Base-by-base conservation (phyloP, 2,888 invertebrate genomes). In the Meliscaeva auricollis region DNA sequence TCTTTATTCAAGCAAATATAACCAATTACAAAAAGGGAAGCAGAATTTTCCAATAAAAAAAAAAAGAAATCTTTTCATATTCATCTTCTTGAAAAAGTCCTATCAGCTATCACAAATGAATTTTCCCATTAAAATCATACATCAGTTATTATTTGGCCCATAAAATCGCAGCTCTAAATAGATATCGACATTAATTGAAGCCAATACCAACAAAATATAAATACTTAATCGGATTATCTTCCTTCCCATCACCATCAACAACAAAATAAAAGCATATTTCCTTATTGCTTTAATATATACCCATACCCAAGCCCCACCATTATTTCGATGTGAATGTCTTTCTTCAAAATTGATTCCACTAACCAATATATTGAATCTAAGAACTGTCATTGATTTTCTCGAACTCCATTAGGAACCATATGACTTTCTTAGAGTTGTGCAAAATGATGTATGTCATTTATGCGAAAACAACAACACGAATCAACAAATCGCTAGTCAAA, bases 401-500 rank as follows among this genome's bases (percentile, higher is more conserved):
- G 17, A 56, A 48, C 74, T 74, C 73, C 50, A 74, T 62, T 62
- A 35, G 11, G 50, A 22, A 38, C 22, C 50, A 66, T 62, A 46
- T 30, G 38, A 38, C 38, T 38, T 38, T 38, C 9, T 38, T 17
- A 8, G 8, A 54, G 54, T 30, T 44, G 9, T 46, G 32, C 35
- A n/a, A 35, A 50, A 79, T 74, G 83, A 83, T 74, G 83, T 79
- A 74, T 83, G 83, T 64, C 73, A 38, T 73, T 68, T 74, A 74
- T 69, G 74, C 56, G 74, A 74, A 74, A 79, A 79, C 73, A 64
- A 64, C 64, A 64, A 46, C 46, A 64, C 64, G n/a, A 83, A 83
- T 79, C 83, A 83, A 83, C 83, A 83, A 83, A 83, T 83, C 83
- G 79, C 83, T 83, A 83, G 79, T 74, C 79, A 79, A 83, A 78